Percentiles rank a stretch among this genome's conserved stretches.
phyloP scores from a whole-genome alignment of 23 tunicate genomes.

The Ciona savignyi region DNA sequence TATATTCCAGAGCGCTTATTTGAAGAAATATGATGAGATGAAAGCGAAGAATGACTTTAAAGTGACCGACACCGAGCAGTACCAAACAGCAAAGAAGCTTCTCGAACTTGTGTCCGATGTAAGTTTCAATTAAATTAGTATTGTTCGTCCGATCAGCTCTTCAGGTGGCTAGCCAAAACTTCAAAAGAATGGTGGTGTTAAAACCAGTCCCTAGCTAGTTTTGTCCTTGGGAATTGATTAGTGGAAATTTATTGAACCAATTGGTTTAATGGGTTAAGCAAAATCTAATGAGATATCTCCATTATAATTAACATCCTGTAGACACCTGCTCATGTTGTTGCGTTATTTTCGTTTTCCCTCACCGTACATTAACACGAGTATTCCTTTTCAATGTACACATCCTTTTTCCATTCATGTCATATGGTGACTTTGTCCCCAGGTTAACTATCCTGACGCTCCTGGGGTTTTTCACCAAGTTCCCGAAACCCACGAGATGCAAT shows the following conservation, averaged over 20 bases:
- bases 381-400: not conserved
- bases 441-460: conserved; percentile 12
- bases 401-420: not conserved
- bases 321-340: no score
- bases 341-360: no score
- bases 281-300: no score
- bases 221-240: no score
- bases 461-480: conserved; percentile 28
- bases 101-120: conserved; percentile 20
- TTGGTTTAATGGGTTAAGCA: no score
- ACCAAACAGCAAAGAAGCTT: conserved; percentile 32
- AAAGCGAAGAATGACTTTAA: conserved; percentile 44
- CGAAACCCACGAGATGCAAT: conserved; percentile 61
- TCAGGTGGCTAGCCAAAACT: no score
- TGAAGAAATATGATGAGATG: conserved; percentile 24
- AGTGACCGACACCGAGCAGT: conserved; percentile 51
- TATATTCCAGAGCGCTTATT: conserved; percentile 31
- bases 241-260: no score
- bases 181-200: no score
- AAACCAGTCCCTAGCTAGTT: no score
- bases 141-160: no score
- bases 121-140: not conserved
- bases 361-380: no score
- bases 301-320: no score
- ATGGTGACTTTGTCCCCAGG: not conserved